phyloP scores from a whole-genome alignment of 2,797 vertebrate genomes.

The Ataeniobius toweri region DNA sequence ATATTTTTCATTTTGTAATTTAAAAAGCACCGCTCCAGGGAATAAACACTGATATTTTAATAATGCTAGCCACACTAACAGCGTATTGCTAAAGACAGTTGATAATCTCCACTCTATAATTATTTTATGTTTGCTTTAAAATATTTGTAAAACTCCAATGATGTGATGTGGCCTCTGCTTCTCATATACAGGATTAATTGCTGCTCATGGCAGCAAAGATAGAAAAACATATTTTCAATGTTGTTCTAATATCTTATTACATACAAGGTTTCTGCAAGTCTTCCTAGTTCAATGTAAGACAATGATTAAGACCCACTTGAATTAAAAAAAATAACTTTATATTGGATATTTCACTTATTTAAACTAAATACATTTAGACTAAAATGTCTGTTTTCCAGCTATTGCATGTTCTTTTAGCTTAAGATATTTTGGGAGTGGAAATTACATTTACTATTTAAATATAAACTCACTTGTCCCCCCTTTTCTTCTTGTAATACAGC shows the following conservation, averaged over 20 bases:
- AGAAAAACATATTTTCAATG: not conserved
- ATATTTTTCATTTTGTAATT: too few relatives aligned
- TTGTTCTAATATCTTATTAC: not conserved
- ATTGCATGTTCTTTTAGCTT: not conserved
- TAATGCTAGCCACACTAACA: not conserved
- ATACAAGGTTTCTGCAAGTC: not conserved
- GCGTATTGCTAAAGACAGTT: not conserved
- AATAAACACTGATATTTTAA: not conserved
- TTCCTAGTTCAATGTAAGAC: not conserved
- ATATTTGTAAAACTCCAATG: not conserved
- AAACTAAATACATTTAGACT: not conserved
- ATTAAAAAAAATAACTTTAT: not conserved
- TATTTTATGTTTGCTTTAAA: not conserved
- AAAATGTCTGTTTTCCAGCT: not conserved
- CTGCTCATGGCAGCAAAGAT: not conserved
- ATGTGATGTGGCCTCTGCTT: not conserved
- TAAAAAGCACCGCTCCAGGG: not conserved
- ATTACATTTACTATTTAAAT: too few relatives aligned
- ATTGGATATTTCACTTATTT: not conserved
- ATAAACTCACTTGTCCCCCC: too few relatives aligned
- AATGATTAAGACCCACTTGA: not conserved
- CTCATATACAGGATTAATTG: not conserved
- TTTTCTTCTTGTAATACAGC: too few relatives aligned
- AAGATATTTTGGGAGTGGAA: too few relatives aligned
- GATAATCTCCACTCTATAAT: not conserved